phyloP scores from a whole-genome alignment of 2,113 vertebrate genomes.

The Mormoops blainvillei region DNA sequence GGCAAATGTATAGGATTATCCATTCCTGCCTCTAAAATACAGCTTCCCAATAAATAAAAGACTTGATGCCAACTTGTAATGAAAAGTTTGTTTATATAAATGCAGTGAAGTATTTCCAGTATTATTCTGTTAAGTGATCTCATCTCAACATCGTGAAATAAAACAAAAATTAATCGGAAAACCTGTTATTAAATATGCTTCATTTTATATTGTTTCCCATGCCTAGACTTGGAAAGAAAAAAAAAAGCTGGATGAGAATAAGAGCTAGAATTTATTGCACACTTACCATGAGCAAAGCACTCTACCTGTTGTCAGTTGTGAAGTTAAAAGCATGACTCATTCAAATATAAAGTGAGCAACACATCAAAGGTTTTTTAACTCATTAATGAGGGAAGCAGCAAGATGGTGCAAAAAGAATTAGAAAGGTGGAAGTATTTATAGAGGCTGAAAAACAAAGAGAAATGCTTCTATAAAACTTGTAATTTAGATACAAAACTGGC shows the following conservation, averaged over 20 bases:
- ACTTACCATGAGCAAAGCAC: neutral
- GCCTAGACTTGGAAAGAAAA: neutral
- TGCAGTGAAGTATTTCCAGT: neutral
- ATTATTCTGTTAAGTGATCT: neutral
- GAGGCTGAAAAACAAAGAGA: neutral
- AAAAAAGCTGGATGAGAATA: neutral
- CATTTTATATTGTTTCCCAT: neutral
- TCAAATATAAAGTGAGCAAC: neutral
- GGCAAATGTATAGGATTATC: neutral
- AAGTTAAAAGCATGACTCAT: neutral
- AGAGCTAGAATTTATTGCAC: neutral
- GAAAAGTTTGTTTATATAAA: neutral
- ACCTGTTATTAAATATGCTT: neutral
- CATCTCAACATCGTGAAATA: neutral
- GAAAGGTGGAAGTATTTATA: neutral
- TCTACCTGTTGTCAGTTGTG: neutral
- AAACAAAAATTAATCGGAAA: neutral
- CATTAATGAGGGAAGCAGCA: neutral
- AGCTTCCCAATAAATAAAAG: neutral
- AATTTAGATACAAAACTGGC: neutral
- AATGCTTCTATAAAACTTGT: neutral
- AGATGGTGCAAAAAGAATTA: neutral
- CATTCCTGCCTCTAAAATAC: neutral
- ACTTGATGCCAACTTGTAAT: neutral
- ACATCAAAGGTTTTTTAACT: neutral